Evolutionary conservation across 2,113 vertebrate species (phyloP).

Genomic region (Talpa occidentalis): DNA sequence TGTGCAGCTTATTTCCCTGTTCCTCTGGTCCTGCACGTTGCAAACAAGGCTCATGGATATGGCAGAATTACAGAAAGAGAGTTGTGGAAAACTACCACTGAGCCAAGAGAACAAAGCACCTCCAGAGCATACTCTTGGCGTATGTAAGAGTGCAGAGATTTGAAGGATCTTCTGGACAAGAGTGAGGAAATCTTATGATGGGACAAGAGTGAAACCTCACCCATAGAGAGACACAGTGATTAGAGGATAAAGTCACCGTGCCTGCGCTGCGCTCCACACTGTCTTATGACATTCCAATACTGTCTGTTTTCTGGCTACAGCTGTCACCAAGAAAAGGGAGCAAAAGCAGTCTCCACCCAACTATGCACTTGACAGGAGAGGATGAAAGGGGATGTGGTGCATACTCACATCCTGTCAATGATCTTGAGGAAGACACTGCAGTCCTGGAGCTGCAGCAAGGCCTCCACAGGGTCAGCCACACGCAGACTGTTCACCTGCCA

Average conservation of each 20-base stretch:
- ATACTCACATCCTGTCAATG: constrained; percentile 91
- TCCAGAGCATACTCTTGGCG: not conserved
- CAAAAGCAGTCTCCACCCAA: not conserved
- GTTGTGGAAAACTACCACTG: not conserved
- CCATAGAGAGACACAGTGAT: not conserved
- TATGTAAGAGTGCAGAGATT: not conserved
- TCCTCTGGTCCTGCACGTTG: not conserved
- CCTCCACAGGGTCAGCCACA: constrained; percentile 80
- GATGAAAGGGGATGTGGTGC: not conserved
- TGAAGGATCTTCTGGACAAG: not conserved
- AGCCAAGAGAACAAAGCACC: not conserved
- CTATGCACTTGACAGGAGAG: not conserved
- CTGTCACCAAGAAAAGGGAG: not conserved
- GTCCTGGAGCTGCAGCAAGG: constrained; percentile 87
- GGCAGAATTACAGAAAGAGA: not conserved
- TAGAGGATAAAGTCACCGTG: not conserved
- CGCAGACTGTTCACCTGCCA: constrained; percentile 89
- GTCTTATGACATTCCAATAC: not conserved
- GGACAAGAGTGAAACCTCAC: not conserved
- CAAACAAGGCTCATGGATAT: not conserved
- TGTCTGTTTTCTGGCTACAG: not conserved
- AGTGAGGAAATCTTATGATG: not conserved
- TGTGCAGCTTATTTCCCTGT: not conserved
- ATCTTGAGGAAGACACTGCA: constrained; percentile 88
- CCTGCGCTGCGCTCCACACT: not conserved